Evolutionary conservation across 2,113 vertebrate species (phyloP).

Genomic region (Tautogolabrus adspersus): DNA sequence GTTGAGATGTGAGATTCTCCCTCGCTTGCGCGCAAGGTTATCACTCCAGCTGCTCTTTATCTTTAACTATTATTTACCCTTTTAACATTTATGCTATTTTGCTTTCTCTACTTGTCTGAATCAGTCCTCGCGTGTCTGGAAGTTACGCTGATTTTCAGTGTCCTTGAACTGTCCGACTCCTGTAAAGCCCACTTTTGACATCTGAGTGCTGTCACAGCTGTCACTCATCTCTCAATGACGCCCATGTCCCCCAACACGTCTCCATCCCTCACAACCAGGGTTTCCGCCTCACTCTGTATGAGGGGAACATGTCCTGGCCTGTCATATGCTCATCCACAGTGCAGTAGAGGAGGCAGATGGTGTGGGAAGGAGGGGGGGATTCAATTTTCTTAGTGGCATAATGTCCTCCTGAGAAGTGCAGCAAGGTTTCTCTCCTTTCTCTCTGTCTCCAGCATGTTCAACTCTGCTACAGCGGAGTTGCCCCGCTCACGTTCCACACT

Average conservation of each 20-base stretch:
- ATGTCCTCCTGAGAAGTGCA: constrained; percentile 60
- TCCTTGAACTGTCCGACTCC: constrained; percentile 68
- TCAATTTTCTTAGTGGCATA: constrained; percentile 71
- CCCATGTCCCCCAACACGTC: constrained; percentile 64
- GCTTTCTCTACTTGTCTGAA: neutral
- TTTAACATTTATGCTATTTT: constrained; percentile 20
- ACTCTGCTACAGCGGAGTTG: constrained; percentile 57
- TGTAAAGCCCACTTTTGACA: constrained; percentile 64
- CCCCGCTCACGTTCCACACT: constrained; percentile 55
- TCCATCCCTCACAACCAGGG: constrained; percentile 54
- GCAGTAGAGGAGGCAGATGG: constrained; percentile 39
- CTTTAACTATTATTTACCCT: constrained; percentile 5
- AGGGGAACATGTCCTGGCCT: constrained; percentile 68
- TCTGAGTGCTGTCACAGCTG: constrained; percentile 69
- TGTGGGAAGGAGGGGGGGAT: constrained; percentile 19
- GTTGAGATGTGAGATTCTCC: constrained; percentile 29
- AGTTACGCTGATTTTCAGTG: constrained; percentile 29
- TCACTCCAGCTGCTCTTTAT: constrained; percentile 20
- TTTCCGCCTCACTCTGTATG: constrained; percentile 53
- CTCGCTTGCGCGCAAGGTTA: constrained; percentile 1
- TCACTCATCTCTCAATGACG: constrained; percentile 66
- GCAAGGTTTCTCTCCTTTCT: constrained; percentile 67
- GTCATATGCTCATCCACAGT: constrained; percentile 63
- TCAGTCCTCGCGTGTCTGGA: neutral
- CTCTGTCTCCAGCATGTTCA: constrained; percentile 48